Evolutionary conservation across 2,797 vertebrate genomes (phyloP), one percentile per base, ranked within the genome.

Genomic region (Eurystomus glaucurus): DNA sequence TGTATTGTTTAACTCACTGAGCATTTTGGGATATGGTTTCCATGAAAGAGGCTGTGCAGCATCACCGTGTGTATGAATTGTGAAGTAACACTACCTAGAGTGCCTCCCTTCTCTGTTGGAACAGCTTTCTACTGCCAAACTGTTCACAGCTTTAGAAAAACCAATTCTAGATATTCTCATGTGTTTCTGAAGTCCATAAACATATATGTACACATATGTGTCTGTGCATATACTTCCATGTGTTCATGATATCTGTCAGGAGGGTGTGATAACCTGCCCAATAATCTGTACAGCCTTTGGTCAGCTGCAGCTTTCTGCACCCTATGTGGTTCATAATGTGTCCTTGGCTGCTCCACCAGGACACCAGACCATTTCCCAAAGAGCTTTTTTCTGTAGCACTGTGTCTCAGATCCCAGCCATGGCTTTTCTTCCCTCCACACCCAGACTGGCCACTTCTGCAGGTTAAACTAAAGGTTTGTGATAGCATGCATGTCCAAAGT

Each of bases 1-100:
- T 85, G 43, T 95, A 43, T 84, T 86, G 75, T 84, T 94, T 90
- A 90, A 79, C 22, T 92, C 58, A 29, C 35, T 51, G 62, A 72
- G n/a, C n/a, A 74, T 76, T 86, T 33, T 7, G 78, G 46, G 51
- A 76, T 72, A 48, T 0, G 4, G 11, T 74, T 88, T 55, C 80
- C 66, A 71, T 39, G 58, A 85, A 93, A 60, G 33, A 64, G 33
- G 39, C 51, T 50, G 41, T 58, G 50, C 45, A 57, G 31, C 25
- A 62, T 66, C 46, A 29, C n/a, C 68, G 52, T 74, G 14, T 46
- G n/a, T n/a, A n/a, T 78, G 70, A 41, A 41, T 29, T 65, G 33
- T 50, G 75, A 81, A 74, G 45, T 6, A 33, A 6, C 46, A 88
- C 0, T 39, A 75, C 15, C 0, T 3, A 82, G 29, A 22, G 13